Percentiles rank a stretch among this genome's conserved stretches.
Conservation (phyloP, 2,113 vertebrate genomes). For the Forbesichthys agassizii region DNA sequence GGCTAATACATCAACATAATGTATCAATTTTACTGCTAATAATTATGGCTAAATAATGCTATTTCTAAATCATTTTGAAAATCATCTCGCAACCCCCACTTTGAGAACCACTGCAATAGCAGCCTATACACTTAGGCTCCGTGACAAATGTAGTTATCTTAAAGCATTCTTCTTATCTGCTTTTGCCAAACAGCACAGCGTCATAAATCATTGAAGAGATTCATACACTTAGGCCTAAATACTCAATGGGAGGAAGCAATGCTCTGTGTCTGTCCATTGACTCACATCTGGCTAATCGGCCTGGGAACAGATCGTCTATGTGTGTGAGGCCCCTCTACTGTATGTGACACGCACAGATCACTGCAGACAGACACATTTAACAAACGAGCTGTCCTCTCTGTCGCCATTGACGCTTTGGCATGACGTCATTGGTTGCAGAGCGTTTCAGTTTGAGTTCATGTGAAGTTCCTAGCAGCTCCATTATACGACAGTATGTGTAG, state of each 20-base stretch:
- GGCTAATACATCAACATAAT: too few species aligned
- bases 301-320: constrained; percentile 58
- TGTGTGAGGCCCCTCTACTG: constrained; percentile 22
- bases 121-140: constrained; percentile 4
- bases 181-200: not conserved
- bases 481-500: constrained; percentile 16
- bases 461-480: constrained; percentile 31
- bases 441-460: constrained; percentile 16
- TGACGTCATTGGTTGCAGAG: constrained; percentile 32
- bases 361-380: constrained; percentile 45
- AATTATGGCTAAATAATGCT: too few species aligned
- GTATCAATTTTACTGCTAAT: too few species aligned
- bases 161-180: not conserved
- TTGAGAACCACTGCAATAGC: not conserved
- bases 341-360: constrained; percentile 21
- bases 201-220: too few species aligned
- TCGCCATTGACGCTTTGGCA: constrained; percentile 43
- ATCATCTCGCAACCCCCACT: too few species aligned
- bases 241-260: not conserved
- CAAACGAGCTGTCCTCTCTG: constrained; percentile 64
- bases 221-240: too few species aligned
- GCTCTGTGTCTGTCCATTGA: constrained; percentile 12
- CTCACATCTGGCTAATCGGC: constrained; percentile 52
- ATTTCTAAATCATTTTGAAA: too few species aligned
- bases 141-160: not conserved